Conservation (phyloP, 2,797 vertebrate genomes). For the Steatocranus sp. region DNA sequence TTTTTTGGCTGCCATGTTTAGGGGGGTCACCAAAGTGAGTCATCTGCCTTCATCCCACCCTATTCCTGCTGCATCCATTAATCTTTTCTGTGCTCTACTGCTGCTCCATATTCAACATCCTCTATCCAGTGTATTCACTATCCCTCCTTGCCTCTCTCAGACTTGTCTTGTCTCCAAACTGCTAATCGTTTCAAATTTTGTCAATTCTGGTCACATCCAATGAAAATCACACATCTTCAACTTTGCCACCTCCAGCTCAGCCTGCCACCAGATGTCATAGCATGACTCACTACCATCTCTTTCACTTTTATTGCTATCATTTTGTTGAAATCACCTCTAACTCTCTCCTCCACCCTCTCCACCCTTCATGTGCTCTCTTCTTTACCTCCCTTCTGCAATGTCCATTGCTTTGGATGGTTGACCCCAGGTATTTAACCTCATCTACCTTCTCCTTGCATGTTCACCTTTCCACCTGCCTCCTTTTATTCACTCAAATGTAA, state of each 20-base stretch:
- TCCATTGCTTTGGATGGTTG: background rate
- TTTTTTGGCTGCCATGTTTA: background rate
- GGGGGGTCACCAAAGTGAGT: background rate
- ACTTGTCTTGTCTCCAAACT: background rate
- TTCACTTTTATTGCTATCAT: background rate
- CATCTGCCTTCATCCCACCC: background rate
- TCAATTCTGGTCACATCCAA: background rate
- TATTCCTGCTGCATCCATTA: background rate
- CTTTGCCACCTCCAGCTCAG: background rate
- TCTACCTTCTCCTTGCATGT: background rate
- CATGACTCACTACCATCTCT: background rate
- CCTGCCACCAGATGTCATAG: background rate
- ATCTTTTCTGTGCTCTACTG: background rate
- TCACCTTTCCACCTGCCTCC: background rate
- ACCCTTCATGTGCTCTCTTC: background rate
- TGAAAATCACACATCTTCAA: background rate
- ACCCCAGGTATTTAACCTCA: background rate
- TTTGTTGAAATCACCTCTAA: background rate
- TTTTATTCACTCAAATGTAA: background rate
- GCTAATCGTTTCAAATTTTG: background rate
- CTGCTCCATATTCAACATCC: background rate
- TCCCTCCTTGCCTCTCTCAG: background rate
- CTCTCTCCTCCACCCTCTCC: background rate
- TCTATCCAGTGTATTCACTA: background rate
- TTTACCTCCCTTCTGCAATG: background rate